Evolutionary conservation across 2,888 invertebrate genomes (phyloP).

Genomic region (Mesorhabditis sp.): DNA sequence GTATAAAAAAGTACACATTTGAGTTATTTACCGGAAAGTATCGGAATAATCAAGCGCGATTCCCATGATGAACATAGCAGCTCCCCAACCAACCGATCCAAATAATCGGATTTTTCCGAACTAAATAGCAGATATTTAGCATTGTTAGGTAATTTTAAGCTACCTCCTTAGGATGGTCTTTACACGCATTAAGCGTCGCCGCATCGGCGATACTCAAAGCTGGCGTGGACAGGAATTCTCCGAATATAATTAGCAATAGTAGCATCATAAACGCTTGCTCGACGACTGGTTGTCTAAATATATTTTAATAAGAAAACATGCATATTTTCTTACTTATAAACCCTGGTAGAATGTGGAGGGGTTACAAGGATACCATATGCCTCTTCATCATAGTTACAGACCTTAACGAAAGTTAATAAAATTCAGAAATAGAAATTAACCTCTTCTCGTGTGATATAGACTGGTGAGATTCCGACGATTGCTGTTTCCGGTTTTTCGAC

Average conservation of each 20-base stretch:
- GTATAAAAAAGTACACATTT: no score
- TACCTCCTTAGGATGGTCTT: slow-evolving; percentile 51
- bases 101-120: slow-evolving; percentile 96
- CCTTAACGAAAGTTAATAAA: slow-evolving; percentile 22
- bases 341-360: slow-evolving; percentile 86
- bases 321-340: no score
- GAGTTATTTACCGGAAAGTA: slow-evolving; percentile 76
- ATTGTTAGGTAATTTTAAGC: background rate
- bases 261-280: slow-evolving; percentile 86
- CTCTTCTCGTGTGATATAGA: slow-evolving; percentile 51
- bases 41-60: slow-evolving; percentile 93
- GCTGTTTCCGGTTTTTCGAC: slow-evolving; percentile 50
- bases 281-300: slow-evolving; percentile 72
- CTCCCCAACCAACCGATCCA: slow-evolving; percentile 93
- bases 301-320: no score
- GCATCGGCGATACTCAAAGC: slow-evolving; percentile 53
- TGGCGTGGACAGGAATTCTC: slow-evolving; percentile 80
- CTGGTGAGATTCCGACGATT: slow-evolving; percentile 54
- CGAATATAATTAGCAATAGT: slow-evolving; percentile 83
- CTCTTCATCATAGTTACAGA: slow-evolving; percentile 53
- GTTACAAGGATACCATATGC: slow-evolving; percentile 57
- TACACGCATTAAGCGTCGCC: slow-evolving; percentile 48
- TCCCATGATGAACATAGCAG: slow-evolving; percentile 97
- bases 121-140: slow-evolving; percentile 7
- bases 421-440: slow-evolving; percentile 19